Base-by-base conservation (phyloP, 2,797 vertebrate genomes). In the Myotis pilosus region DNA sequence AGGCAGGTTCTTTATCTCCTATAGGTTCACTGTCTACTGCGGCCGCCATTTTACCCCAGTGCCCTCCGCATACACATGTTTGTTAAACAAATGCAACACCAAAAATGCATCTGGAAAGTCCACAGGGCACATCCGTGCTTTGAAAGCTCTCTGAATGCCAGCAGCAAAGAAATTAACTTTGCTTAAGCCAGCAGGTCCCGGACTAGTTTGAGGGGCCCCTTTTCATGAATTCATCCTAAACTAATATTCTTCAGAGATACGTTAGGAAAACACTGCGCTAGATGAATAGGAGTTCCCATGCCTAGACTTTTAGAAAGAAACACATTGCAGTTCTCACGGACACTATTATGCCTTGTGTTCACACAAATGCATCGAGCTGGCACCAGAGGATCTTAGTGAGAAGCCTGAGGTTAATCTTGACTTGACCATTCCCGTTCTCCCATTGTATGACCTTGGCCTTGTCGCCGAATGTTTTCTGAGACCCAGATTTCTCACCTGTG, bases 1-100 rank as follows among this genome's bases (percentile, higher is more conserved):
- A 41, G 20, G 0, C 2, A 17, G 30, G 19, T 0, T 0, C 16
- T 11, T 6, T 7, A n/a, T 17, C 49, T 44, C 13, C 47, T 2
- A 11, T 7, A 22, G 9, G 10, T 33, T 76, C 22, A 13, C 1
- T 6, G 51, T 49, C 49, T 19, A 5, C 30, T 3, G 28, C 5
- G 17, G 13, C 7, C 7, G 4, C 11, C 1, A 0, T 25, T 62
- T 13, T 7, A 20, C 10, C 8, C 5, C 6, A 53, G 6, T 28
- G 9, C 28, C n/a, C 22, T 5, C 12, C 38, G 51, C 11, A n/a
- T 8, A 17, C 12, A 5, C 2, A 9, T 49, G 19, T 15, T 49
- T 33, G 20, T 6, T n/a, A 49, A 68, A 25, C 47, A 80, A 10
- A 89, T 8, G 6, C 20, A 62, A 33, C 30, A 49, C 13, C 33